Conservation (phyloP, 2,888 invertebrate species). For the Megamerina dolium region DNA sequence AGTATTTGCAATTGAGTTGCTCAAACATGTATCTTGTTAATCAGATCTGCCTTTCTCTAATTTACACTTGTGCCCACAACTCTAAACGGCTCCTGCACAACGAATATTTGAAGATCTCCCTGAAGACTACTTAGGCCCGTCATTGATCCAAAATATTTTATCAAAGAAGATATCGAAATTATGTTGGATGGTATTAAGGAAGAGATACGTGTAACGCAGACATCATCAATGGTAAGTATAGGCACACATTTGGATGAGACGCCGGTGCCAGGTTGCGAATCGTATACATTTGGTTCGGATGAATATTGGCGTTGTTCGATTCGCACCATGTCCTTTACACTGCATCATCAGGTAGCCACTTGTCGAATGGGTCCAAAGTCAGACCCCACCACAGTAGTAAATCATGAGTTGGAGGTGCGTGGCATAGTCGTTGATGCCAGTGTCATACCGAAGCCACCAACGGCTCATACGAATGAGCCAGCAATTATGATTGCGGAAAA, state of each 20-base stretch:
- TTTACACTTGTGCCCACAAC: too few species aligned
- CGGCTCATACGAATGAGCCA: constrained; percentile 64
- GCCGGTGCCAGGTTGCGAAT: constrained; percentile 53
- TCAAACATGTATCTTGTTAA: too few species aligned
- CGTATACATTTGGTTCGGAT: constrained; percentile 53
- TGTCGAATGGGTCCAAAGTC: constrained; percentile 64
- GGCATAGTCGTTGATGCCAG: constrained; percentile 66
- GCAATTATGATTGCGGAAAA: constrained; percentile 68
- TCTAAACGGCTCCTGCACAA: too few species aligned
- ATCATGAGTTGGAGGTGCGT: constrained; percentile 57
- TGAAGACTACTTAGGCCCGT: too few species aligned
- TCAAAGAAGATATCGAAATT: constrained; percentile 50
- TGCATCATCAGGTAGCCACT: constrained; percentile 63
- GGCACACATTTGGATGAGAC: constrained; percentile 54
- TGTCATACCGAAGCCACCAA: constrained; percentile 59
- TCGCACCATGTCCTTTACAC: constrained; percentile 55
- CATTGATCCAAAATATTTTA: constrained; percentile 58
- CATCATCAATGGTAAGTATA: constrained; percentile 56
- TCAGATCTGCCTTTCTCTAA: too few species aligned
- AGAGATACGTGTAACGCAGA: constrained; percentile 54
- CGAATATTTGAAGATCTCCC: too few species aligned
- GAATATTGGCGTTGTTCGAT: constrained; percentile 68
- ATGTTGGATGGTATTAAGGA: constrained; percentile 59
- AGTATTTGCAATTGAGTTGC: too few species aligned
- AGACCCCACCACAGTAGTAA: constrained; percentile 61